Evolutionary conservation across 2,888 invertebrate species (phyloP).

Genomic region (Hydroisotoma schaefferi): DNA sequence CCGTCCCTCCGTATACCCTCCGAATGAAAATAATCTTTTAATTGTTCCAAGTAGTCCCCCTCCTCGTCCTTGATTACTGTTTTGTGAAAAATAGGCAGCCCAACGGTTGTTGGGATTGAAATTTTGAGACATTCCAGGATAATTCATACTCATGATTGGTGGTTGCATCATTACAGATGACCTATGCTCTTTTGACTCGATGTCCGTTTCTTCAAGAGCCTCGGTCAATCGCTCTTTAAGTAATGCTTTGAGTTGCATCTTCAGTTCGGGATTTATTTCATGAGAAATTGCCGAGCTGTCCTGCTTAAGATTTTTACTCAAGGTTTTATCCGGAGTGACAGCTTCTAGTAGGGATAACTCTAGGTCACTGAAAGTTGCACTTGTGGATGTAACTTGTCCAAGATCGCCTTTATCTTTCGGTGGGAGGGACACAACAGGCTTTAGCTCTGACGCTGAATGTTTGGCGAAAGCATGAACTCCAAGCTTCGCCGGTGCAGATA

Average conservation of each 20-base stretch:
- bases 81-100: too few relatives aligned
- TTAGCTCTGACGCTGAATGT: constrained; percentile 31
- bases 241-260: constrained; percentile 26
- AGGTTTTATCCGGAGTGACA: too few relatives aligned
- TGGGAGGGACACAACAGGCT: constrained; percentile 20
- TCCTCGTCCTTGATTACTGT: not conserved
- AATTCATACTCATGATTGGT: not conserved
- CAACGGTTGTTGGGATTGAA: too few relatives aligned
- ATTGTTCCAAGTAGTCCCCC: constrained; percentile 35
- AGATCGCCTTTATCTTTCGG: constrained; percentile 1
- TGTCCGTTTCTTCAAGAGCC: constrained; percentile 15
- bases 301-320: too few relatives aligned
- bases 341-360: too few relatives aligned
- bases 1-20: too few relatives aligned
- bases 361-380: too few relatives aligned
- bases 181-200: not conserved
- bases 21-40: constrained; percentile 35
- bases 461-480: constrained; percentile 13
- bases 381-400: not conserved
- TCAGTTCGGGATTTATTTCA: constrained; percentile 10
- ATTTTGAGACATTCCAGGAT: not conserved
- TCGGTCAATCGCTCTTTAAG: constrained; percentile 34
- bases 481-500: constrained; percentile 17
- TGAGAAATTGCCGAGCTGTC: not conserved
- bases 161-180: not conserved